Evolutionary conservation across 2,797 vertebrate genomes (phyloP).

Genomic region (Pseudocheirus occidentalis): DNA sequence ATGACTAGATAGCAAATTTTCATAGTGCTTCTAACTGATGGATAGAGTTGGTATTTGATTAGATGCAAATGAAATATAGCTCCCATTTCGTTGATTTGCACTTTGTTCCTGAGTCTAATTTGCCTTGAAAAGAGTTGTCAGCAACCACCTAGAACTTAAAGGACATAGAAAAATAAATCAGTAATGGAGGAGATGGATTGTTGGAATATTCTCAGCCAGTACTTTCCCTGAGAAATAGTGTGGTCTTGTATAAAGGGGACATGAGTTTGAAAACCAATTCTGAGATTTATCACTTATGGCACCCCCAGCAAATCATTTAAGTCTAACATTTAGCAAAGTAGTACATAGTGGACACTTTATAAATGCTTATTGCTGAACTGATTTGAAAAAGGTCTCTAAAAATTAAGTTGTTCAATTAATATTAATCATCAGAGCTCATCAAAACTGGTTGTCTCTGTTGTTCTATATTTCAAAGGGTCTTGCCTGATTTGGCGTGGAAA

Average conservation of each 20-base stretch:
- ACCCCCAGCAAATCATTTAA: neutral
- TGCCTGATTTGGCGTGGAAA: neutral
- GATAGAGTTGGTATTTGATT: constrained; percentile 37
- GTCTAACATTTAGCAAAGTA: neutral
- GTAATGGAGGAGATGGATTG: neutral
- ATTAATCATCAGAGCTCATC: neutral
- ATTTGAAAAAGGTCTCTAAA: neutral
- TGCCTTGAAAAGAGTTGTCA: constrained; percentile 31
- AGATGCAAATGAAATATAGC: constrained; percentile 55
- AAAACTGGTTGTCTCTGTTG: neutral
- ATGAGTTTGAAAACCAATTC: neutral
- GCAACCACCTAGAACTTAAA: neutral
- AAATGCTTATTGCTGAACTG: neutral
- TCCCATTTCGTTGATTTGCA: constrained; percentile 44
- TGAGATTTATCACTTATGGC: neutral
- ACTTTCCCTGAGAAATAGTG: neutral
- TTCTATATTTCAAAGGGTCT: neutral
- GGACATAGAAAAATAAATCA: neutral
- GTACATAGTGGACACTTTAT: neutral
- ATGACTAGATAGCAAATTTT: neutral
- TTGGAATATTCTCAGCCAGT: neutral
- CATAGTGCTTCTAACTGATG: neutral
- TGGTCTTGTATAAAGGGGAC: neutral
- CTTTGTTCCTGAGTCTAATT: constrained; percentile 44
- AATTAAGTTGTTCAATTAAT: neutral